Conservation (phyloP, 2,888 invertebrate species). For the Pristionchus entomophagus region DNA sequence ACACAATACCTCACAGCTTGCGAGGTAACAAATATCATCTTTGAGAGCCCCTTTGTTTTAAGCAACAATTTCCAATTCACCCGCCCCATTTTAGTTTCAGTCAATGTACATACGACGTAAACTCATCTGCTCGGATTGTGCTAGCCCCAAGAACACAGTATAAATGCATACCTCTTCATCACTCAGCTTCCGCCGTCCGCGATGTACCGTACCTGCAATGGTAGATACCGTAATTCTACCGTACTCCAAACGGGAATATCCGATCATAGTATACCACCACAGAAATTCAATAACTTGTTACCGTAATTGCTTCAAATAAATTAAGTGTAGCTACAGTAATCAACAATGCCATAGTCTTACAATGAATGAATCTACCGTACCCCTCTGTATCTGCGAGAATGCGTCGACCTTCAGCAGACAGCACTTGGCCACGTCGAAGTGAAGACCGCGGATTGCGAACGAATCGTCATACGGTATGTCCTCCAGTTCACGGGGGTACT, state of each 20-base stretch:
- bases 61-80: too few relatives aligned
- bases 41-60: too few relatives aligned
- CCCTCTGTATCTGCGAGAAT: conserved; percentile 95
- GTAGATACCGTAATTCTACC: not conserved
- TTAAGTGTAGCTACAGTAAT: not conserved
- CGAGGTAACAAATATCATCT: too few relatives aligned
- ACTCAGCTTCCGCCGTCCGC: conserved; percentile 55
- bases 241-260: too few relatives aligned
- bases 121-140: too few relatives aligned
- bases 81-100: too few relatives aligned
- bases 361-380: conserved; percentile 82
- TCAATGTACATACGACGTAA: too few relatives aligned
- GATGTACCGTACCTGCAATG: conserved; percentile 56
- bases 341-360: not conserved
- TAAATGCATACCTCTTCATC: conserved; percentile 58
- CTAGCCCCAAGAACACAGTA: too few relatives aligned
- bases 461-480: conserved; percentile 90
- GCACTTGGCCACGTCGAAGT: conserved; percentile 96
- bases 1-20: too few relatives aligned
- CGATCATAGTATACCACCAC: too few relatives aligned
- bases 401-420: conserved; percentile 93
- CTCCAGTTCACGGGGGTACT: conserved; percentile 88
- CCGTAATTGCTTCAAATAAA: too few relatives aligned
- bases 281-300: too few relatives aligned
- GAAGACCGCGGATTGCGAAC: conserved; percentile 96